phyloP scores from a whole-genome alignment of 35 echinoderm and acorn worm species.

The Stichopus chloronotus region DNA sequence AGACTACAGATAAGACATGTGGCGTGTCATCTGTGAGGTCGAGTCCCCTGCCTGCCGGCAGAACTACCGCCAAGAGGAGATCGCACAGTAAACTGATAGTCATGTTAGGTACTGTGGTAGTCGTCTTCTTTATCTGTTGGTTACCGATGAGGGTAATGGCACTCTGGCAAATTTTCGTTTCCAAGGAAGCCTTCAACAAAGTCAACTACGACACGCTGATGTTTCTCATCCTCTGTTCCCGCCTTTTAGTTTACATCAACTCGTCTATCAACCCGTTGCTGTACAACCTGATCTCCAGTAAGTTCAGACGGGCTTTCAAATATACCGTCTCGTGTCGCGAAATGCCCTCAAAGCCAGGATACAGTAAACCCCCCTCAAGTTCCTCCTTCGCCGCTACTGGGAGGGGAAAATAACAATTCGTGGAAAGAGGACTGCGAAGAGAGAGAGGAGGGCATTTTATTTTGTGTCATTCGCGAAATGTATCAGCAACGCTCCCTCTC shows the following conservation, averaged over 20 bases:
- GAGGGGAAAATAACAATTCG: background rate
- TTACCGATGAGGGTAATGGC: constrained; percentile 73
- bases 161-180: constrained; percentile 78
- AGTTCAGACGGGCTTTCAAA: constrained; percentile 87
- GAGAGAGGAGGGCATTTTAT: too few relatives aligned
- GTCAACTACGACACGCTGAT: constrained; percentile 49
- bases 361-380: constrained; percentile 5
- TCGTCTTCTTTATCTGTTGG: constrained; percentile 93
- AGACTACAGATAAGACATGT: background rate
- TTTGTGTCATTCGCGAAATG: too few relatives aligned
- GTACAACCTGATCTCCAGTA: constrained; percentile 84
- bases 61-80: constrained; percentile 32
- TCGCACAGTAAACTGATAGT: constrained; percentile 64
- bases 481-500: too few relatives aligned
- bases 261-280: constrained; percentile 91
- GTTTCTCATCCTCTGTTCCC: constrained; percentile 52
- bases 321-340: constrained; percentile 65
- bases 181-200: constrained; percentile 21
- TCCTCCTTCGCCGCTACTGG: background rate
- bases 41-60: background rate
- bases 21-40: background rate
- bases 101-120: constrained; percentile 76
- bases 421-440: too few relatives aligned
- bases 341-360: constrained; percentile 9
- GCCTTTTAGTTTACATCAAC: constrained; percentile 83